A percentile compares a stretch with the other conserved stretches of the same genome.
These are phyloP conservation scores for Drosophila murphyi DNA, from an alignment of 1,140 invertebrate species.

Conservation along the genomic window DNA sequence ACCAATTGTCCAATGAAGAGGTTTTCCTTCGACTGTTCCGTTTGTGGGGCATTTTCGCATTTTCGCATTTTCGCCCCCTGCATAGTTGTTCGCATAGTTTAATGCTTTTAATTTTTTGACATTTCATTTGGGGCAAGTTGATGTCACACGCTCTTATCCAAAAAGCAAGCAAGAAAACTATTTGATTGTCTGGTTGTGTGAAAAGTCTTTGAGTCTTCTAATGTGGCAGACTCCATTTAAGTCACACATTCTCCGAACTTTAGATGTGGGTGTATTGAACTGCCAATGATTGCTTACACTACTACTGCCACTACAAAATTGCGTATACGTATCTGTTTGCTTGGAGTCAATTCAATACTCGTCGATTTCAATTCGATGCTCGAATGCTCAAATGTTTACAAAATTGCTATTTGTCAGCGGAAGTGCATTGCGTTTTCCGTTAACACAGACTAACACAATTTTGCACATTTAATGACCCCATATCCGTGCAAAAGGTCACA, in stretches of 20 bases:
- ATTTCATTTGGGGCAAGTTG: slow-evolving; percentile 60
- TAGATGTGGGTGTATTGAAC: neutral
- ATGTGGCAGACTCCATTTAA: slow-evolving; percentile 14
- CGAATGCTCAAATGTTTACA: slow-evolving; percentile 56
- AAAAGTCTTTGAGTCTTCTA: slow-evolving; percentile 46
- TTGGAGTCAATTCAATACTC: slow-evolving; percentile 48
- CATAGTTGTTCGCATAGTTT: slow-evolving; percentile 65
- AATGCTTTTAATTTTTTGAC: slow-evolving; percentile 69
- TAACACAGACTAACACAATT: slow-evolving; percentile 21
- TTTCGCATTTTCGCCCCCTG: neutral
- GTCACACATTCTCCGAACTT: neutral
- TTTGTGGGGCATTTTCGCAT: slow-evolving; percentile 18
- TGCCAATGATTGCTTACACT: neutral
- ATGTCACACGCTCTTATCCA: neutral
- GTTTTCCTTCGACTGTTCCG: slow-evolving; percentile 34
- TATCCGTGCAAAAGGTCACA: neutral
- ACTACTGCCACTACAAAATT: slow-evolving; percentile 30
- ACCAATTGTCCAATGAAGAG: slow-evolving; percentile 36
- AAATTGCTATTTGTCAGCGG: slow-evolving; percentile 60
- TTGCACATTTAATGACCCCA: no score
- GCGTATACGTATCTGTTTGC: slow-evolving; percentile 58
- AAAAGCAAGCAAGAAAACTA: slow-evolving; percentile 22
- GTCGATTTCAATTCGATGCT: slow-evolving; percentile 33
- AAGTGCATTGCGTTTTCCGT: slow-evolving; percentile 63
- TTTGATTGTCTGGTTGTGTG: slow-evolving; percentile 49